Base-by-base conservation (phyloP, 2,113 vertebrate species). In the Campylomormyrus tamandua region DNA sequence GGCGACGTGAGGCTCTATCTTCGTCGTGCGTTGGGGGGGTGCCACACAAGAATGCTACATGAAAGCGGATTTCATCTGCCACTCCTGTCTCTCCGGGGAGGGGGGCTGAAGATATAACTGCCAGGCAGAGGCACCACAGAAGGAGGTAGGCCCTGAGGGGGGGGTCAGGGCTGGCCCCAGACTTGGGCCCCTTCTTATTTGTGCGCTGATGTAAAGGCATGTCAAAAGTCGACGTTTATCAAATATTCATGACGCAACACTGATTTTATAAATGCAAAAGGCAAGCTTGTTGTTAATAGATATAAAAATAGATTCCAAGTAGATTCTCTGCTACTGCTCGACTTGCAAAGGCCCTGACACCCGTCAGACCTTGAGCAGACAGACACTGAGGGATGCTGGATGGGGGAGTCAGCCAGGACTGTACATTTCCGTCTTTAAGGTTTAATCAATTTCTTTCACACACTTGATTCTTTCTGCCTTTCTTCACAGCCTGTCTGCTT, bases 281-380 rank as follows among this genome's bases (percentile, higher is more conserved):
- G 92, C 89, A 94, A 93, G 92, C 93, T 91, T 89, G 92, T 90
- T 93, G 92, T 91, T 94, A 94, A 95, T 93, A 94, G 91, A 94
- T 94, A 88, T 90, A 90, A 48, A 86, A 90, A 88, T 91, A 80
- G 88, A 91, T 90, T 87, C n/a, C 13, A 92, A 93, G 93, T 91
- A 93, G 93, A 94, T 92, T 92, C 15, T 19, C 91, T 90, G 53
- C 89, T n/a, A 10, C 42, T 84, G 53, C 45, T 39, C 21, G 21
- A 83, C 27, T 8, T 83, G 42, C 39, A 35, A 83, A n/a, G 42
- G 15, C 80, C 42, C 39, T 48, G 83, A 84, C 19, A 84, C 45
- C 45, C 35, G 0, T 48, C 42, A 83, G 45, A 19, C 35, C 80
- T n/a, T 21, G 46, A 24, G 45, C 80, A 77, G 17, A 24, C 35